These are phyloP conservation scores for Struthio camelus DNA, from an alignment of 2,113 vertebrate species.

Conservation along the genomic window DNA sequence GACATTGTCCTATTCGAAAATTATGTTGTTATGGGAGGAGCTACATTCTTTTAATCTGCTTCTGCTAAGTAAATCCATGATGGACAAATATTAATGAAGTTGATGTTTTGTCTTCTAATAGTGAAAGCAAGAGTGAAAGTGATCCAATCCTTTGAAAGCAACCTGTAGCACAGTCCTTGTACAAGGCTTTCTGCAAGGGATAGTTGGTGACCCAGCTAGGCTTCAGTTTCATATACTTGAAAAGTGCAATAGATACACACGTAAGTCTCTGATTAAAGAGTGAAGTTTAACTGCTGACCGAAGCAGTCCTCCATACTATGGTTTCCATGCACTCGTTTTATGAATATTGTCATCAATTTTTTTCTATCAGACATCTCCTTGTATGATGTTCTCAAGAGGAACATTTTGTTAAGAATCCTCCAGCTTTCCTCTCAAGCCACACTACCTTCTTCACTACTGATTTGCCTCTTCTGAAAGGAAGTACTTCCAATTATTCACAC, in stretches of 20 bases:
- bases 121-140: neutral
- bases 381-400: neutral
- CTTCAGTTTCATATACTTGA: neutral
- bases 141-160: neutral
- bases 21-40: neutral
- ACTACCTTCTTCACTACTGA: neutral
- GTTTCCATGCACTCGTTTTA: neutral
- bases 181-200: neutral
- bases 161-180: neutral
- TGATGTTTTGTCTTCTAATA: neutral
- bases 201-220: neutral
- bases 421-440: neutral
- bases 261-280: neutral
- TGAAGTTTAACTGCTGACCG: neutral
- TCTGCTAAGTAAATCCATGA: neutral
- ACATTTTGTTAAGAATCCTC: neutral
- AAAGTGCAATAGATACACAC: neutral
- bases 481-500: neutral
- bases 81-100: neutral
- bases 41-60: neutral
- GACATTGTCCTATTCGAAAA: neutral
- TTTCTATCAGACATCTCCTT: neutral
- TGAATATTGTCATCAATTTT: neutral
- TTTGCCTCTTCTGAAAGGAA: neutral
- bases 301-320: neutral